Evolutionary conservation across 2,888 invertebrate genomes (phyloP).

Genomic region (Diogma glabrata): DNA sequence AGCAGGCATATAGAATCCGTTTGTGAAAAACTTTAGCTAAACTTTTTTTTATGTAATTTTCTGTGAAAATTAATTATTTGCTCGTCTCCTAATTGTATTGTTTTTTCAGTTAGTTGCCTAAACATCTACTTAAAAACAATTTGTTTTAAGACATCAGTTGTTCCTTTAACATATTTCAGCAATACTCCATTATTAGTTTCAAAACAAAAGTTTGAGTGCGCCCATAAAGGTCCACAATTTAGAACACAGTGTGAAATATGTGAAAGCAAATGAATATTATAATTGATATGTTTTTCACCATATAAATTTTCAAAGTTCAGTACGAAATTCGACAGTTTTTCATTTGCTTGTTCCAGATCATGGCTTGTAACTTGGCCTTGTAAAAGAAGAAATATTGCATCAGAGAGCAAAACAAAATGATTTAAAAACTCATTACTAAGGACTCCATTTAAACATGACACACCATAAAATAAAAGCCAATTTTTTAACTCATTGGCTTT

Average conservation of each 20-base stretch:
- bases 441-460: background rate
- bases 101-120: background rate
- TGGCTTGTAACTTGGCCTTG: background rate
- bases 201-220: background rate
- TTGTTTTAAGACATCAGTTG: slow-evolving; percentile 6
- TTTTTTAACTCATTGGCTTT: background rate
- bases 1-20: background rate
- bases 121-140: background rate
- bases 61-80: background rate
- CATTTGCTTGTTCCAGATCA: background rate
- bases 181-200: background rate
- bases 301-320: slow-evolving; percentile 4
- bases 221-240: slow-evolving; percentile 6
- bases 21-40: background rate
- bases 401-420: slow-evolving; percentile 1
- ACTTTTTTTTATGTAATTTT: background rate
- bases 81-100: background rate
- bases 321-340: background rate
- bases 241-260: slow-evolving; percentile 3
- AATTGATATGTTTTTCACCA: slow-evolving; percentile 8
- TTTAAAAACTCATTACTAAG: background rate
- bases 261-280: slow-evolving; percentile 7
- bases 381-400: background rate
- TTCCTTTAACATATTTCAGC: background rate
- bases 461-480: background rate